Base-by-base conservation (phyloP, 2,888 invertebrate species). In the Idaea biselata region DNA sequence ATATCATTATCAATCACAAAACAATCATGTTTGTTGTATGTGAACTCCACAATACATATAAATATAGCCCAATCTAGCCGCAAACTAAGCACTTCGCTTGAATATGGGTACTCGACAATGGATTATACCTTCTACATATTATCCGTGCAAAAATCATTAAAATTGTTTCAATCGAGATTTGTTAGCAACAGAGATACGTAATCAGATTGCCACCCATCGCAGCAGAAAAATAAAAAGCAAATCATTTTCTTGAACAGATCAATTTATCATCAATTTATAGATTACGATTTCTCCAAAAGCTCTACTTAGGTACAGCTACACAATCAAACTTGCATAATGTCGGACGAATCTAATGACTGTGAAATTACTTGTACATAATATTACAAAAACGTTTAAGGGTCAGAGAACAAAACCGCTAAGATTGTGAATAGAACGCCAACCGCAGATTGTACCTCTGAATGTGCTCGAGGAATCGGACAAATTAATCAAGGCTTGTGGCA, bases 391-490 rank as follows among this genome's bases (percentile, higher is more conserved):
- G 44, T 14, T 44, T 44, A 44, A 44, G 44, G 44, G 44, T 44
- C 44, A 44, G 44, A 3, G 44, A 5, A 44, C 44, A 44, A 44
- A 44, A 44, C 44, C 44, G 60, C 64, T 7, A 61, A 63, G 61
- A 67, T 60, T 58, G 66, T 44, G 5, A 44, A 44, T 44, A 44
- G 44, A 44, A 44, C 3, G 14, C 44, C 6, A 44, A 44, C 44
- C 64, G 59, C 68, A 64, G 59, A 60, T 58, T 56, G 58, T 55
- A 57, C 61, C 53, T 53, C 44, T 62, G 14, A 7, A 44, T 25
- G 25, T 25, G 25, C 25, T 25, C 25, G 11, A 8, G 44, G 44
- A 7, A 11, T 44, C 44, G 14, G 44, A 44, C 44, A 44, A 44
- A 14, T 44, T 8, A 44, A 44, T 44, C 44, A 44, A 44, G 44